Evolutionary conservation across 2,888 invertebrate genomes (phyloP).

Genomic region (Morinoia aosen): DNA sequence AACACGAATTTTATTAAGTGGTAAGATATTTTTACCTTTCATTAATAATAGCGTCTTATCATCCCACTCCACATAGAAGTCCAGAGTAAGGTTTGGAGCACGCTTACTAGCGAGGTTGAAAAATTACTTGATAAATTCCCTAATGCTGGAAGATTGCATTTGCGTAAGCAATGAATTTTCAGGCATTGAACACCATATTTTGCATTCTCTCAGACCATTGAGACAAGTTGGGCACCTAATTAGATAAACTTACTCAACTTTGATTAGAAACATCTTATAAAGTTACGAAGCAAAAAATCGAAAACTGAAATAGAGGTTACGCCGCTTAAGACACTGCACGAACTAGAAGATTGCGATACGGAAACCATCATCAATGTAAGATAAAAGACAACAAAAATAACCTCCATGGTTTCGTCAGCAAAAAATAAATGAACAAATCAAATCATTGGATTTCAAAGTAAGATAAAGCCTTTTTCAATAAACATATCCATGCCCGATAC

Average conservation of each 20-base stretch:
- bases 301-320: neutral
- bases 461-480: neutral
- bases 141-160: no score
- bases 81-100: no score
- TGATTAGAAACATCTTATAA: neutral
- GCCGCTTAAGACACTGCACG: neutral
- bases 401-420: neutral
- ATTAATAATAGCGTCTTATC: neutral
- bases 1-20: neutral
- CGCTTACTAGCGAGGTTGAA: no score
- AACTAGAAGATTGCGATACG: neutral
- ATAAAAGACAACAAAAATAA: neutral
- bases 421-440: neutral
- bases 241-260: neutral
- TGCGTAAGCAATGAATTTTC: no score
- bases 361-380: neutral
- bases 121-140: no score
- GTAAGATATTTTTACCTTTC: neutral
- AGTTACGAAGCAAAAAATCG: neutral
- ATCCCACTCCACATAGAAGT: no score
- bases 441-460: no score
- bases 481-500: neutral
- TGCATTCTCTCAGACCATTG: neutral
- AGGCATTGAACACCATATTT: no score
- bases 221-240: neutral